Base-by-base conservation (phyloP, 2,888 invertebrate species). In the Pyrocoelia pectoralis region DNA sequence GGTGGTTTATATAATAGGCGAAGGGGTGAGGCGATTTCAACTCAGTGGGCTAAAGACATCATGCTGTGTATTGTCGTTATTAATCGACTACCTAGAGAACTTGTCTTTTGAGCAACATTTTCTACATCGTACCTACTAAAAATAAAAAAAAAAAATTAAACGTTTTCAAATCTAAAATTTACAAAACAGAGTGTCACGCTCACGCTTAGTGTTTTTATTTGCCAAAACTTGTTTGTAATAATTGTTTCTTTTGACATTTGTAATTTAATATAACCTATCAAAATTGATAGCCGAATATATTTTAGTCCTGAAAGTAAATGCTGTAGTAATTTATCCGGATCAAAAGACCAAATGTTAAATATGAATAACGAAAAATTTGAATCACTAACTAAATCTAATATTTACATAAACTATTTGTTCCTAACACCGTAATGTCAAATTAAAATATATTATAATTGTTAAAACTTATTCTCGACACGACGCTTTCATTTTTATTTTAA, bases 51-150 rank as follows among this genome's bases (percentile, higher is more conserved):
- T 62, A 48, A 33, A 59, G 67, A 59, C 64, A 54, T 41, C 72
- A 70, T 61, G 69, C 70, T 62, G 68, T 58, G 68, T 62, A 66
- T 68, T 70, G 70, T 71, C 71, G 68, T 72, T 72, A 72, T 72
- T 72, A 72, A 72, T 72, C 67, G 72, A 71, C 70, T 70, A 70
- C 70, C 70, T 67, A 62, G 15, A 46, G 65, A 65, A 68, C 68
- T 66, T 67, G 68, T 67, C 64, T 65, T 56, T 56, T 54, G 48
- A 41, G 40, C 53, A 48, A 61, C 56, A 48, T 61, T 33, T 56
- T 50, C 56, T 61, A 50, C 51, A 50, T 50, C 19, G 33, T 18
- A 18, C 24, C n/a, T n/a, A 24, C 43, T 29, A 48, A 15, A 61
- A 60, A 2, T 33, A 33, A 33, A 6, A 33, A 33, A 24, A 60